These are phyloP conservation scores for Trichoplusia ni DNA, from an alignment of 1,140 invertebrate species.

Conservation along the genomic window DNA sequence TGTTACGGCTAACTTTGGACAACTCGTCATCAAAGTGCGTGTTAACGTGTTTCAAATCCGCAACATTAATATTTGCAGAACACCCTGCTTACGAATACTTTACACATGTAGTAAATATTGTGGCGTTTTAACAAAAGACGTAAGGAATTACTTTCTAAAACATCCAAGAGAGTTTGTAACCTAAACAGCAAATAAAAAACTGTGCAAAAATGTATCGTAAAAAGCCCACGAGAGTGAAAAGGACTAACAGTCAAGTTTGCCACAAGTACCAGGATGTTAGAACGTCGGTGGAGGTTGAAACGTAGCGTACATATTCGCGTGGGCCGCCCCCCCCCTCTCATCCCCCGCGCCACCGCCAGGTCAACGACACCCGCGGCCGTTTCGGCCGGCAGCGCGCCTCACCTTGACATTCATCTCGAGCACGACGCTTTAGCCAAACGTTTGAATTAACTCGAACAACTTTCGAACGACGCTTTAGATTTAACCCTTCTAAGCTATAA, in stretches of 20 bases:
- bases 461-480: slow-evolving; percentile 43
- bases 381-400: slow-evolving; percentile 79
- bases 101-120: neutral
- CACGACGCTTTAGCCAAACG: slow-evolving; percentile 71
- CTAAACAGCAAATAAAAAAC: neutral
- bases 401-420: slow-evolving; percentile 81
- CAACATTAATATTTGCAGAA: no score
- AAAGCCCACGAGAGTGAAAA: slow-evolving; percentile 38
- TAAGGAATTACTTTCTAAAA: no score
- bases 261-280: slow-evolving; percentile 69
- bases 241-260: slow-evolving; percentile 49
- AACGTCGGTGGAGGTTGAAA: slow-evolving; percentile 67
- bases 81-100: neutral
- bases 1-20: neutral
- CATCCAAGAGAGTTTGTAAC: neutral
- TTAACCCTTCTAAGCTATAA: slow-evolving; percentile 28
- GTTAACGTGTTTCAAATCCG: neutral
- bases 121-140: no score
- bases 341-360: slow-evolving; percentile 49
- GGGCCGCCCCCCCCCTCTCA: slow-evolving; percentile 65
- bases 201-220: neutral
- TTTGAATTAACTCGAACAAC: slow-evolving; percentile 66
- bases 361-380: slow-evolving; percentile 71
- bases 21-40: neutral
- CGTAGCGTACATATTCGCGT: slow-evolving; percentile 77